Base-by-base conservation (phyloP, 2,888 invertebrate species). In the Aproaerema taeniolella region DNA sequence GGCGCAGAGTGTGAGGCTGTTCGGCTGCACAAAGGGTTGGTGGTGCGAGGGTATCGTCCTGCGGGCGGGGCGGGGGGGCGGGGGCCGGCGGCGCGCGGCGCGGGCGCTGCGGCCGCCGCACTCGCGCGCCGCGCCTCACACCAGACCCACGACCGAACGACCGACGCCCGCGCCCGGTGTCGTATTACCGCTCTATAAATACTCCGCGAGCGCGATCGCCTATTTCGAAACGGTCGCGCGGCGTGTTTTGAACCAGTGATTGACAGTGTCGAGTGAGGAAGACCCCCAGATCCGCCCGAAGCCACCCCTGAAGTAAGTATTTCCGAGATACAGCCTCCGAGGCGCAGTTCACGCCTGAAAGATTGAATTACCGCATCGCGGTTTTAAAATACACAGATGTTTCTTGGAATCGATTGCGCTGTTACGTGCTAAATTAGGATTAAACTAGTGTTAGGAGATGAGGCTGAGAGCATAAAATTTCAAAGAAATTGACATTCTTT, bases 141-240 rank as follows among this genome's bases (percentile, higher is more conserved):
- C 31, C 55, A 64, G 51, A 55, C 55, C 47, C 67, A 81, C 85
- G 80, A 69, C 53, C 80, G 75, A 73, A 61, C 81, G 79, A 75
- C 67, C 70, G 68, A 64, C 74, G 69, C 71, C 72, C 68, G 75
- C 75, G 76, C 67, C 70, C 73, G 83, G 85, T 86, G 81, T 86
- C 85, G 81, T 76, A 80, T 86, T 86, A 85, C 85, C 72, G 73
- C 79, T 78, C 83, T 83, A 86, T 76, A 83, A 79, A 83, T 85
- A 85, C 58, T 71, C 61, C 75, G 79, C 78, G 78, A 80, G 76
- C 81, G 77, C 79, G 76, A 78, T 78, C 80, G 80, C 85, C 85
- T 79, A 85, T 85, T 86, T 82, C 71, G 82, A 82, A 80, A 80
- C 79, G 66, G 71, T 75, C 73, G 70, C 78, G 74, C 79, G 74